Conservation (phyloP, 2,888 invertebrate species). For the Tenodera sinensis region DNA sequence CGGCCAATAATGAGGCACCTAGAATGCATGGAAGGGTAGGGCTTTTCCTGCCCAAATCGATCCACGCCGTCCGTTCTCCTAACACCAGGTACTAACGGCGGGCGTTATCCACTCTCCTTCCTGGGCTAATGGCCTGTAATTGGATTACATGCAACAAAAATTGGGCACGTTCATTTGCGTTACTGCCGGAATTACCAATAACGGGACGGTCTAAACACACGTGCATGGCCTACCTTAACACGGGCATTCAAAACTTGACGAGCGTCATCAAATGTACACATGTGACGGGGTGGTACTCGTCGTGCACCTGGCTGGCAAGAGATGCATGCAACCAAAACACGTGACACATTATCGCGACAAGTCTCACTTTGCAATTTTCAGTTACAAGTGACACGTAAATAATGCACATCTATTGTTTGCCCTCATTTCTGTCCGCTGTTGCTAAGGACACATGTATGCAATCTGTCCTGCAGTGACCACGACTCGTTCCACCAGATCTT, state of each 20-base stretch:
- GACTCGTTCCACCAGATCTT: too few relatives aligned
- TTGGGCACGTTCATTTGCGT: neutral
- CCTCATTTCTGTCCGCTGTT: too few relatives aligned
- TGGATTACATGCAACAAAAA: neutral
- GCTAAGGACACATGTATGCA: too few relatives aligned
- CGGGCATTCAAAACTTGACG: neutral
- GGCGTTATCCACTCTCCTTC: neutral
- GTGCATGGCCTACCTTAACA: neutral
- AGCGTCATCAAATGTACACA: too few relatives aligned
- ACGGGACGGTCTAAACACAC: neutral
- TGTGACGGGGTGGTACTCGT: too few relatives aligned
- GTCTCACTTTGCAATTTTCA: too few relatives aligned
- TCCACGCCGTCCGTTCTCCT: neutral
- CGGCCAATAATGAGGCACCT: conserved; percentile 20
- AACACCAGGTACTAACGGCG: neutral
- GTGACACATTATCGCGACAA: too few relatives aligned
- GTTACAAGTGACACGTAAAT: too few relatives aligned
- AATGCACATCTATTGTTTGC: too few relatives aligned
- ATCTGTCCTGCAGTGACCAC: too few relatives aligned
- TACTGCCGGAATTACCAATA: neutral
- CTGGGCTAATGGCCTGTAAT: neutral
- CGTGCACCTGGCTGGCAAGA: too few relatives aligned
- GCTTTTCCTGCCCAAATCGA: neutral
- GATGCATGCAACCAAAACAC: too few relatives aligned
- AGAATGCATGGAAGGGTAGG: conserved; percentile 18